phyloP scores from a whole-genome alignment of 2,113 vertebrate genomes.

The Columba janthina region DNA sequence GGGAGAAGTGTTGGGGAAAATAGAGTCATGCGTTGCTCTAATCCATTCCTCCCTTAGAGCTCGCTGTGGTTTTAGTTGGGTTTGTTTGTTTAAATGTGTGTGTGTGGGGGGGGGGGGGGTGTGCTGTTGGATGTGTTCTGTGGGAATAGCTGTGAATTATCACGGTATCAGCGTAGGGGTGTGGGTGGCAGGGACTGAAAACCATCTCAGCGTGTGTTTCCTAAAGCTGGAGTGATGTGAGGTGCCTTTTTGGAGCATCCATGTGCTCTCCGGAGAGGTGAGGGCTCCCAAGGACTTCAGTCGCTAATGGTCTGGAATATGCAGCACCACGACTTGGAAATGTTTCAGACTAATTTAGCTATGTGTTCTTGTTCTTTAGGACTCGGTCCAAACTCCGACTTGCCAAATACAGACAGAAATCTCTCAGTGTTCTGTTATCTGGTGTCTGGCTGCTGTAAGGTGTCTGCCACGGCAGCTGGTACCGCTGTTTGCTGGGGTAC shows the following conservation, averaged over 20 bases:
- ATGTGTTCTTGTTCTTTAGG: neutral
- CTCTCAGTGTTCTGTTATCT: neutral
- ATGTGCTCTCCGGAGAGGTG: neutral
- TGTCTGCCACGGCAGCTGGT: neutral
- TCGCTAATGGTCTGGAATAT: neutral
- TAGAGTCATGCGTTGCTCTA: neutral
- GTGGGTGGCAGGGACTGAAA: neutral
- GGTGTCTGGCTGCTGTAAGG: neutral
- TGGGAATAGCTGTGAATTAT: neutral
- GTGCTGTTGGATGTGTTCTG: neutral
- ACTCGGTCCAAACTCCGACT: neutral
- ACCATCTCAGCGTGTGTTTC: neutral
- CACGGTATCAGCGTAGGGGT: neutral
- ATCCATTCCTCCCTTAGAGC: neutral
- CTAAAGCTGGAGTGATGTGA: neutral
- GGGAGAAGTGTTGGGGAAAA: slow-evolving; percentile 39
- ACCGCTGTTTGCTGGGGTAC: neutral
- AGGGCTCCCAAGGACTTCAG: neutral
- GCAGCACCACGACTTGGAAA: neutral
- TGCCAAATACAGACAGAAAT: rapidly evolving
- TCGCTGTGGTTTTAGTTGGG: neutral
- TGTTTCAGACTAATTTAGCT: neutral
- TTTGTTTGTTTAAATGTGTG: neutral
- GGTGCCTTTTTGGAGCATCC: neutral
- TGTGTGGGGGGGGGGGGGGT: rapidly evolving